Evolutionary conservation across 2,113 vertebrate genomes (phyloP).

Genomic region (Hipposideros armiger): DNA sequence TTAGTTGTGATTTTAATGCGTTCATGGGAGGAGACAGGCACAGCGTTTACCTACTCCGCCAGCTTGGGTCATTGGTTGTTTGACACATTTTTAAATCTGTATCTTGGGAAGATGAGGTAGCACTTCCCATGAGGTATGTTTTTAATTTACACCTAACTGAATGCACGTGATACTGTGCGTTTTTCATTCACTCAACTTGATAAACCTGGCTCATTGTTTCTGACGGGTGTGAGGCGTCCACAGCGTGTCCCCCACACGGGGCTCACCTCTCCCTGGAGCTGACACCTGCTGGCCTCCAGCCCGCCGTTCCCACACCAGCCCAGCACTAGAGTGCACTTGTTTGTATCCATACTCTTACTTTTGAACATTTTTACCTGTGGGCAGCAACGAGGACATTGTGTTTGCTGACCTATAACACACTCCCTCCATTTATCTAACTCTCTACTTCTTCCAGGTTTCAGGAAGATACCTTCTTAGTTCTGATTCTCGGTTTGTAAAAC

Average conservation of each 20-base stretch:
- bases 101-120: too few relatives aligned
- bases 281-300: rapidly evolving
- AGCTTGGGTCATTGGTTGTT: background rate
- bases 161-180: rapidly evolving
- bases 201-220: background rate
- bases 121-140: background rate
- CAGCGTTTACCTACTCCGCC: too few relatives aligned
- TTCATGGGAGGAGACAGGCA: too few relatives aligned
- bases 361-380: background rate
- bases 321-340: background rate
- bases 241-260: rapidly evolving
- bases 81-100: background rate
- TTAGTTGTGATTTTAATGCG: too few relatives aligned
- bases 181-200: background rate
- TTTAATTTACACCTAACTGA: background rate
- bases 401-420: background rate
- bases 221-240: background rate
- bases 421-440: background rate
- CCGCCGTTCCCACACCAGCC: background rate
- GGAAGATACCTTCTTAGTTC: background rate
- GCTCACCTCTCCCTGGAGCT: background rate
- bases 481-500: background rate
- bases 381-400: background rate
- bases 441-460: background rate
- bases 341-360: too few relatives aligned